Evolutionary conservation across 2,888 invertebrate species (phyloP).

Genomic region (Heliconius aoede): DNA sequence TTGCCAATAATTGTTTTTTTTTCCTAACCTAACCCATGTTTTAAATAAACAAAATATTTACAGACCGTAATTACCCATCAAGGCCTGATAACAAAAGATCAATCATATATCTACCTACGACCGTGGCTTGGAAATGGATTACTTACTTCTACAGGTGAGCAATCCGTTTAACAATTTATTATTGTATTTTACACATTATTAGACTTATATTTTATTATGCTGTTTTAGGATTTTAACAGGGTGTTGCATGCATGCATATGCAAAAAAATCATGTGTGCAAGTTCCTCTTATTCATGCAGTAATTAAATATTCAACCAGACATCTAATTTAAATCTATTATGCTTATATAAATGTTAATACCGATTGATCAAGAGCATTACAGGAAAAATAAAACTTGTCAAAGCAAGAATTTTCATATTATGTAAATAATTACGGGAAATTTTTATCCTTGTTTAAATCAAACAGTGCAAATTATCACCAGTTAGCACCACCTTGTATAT

Average conservation of each 20-base stretch:
- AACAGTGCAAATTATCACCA: background rate
- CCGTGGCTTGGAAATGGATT: conserved; percentile 45
- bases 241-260: too few species aligned
- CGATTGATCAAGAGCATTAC: background rate
- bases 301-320: background rate
- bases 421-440: background rate
- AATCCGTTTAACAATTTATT: background rate
- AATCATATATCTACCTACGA: conserved; percentile 36
- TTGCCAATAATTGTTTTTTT: too few species aligned
- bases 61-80: conserved; percentile 36
- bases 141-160: conserved; percentile 45
- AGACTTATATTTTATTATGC: too few species aligned
- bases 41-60: conserved; percentile 3
- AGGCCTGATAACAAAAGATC: conserved; percentile 40
- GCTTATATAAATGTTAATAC: background rate
- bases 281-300: background rate
- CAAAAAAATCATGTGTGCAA: background rate
- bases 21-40: background rate
- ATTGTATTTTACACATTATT: too few species aligned
- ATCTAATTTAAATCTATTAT: background rate
- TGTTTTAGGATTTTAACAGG: too few species aligned
- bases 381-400: background rate
- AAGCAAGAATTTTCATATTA: background rate
- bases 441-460: background rate
- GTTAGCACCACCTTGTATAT: background rate